Conservation (phyloP, 2,113 vertebrate genomes). For the Alexandromys fortis region DNA sequence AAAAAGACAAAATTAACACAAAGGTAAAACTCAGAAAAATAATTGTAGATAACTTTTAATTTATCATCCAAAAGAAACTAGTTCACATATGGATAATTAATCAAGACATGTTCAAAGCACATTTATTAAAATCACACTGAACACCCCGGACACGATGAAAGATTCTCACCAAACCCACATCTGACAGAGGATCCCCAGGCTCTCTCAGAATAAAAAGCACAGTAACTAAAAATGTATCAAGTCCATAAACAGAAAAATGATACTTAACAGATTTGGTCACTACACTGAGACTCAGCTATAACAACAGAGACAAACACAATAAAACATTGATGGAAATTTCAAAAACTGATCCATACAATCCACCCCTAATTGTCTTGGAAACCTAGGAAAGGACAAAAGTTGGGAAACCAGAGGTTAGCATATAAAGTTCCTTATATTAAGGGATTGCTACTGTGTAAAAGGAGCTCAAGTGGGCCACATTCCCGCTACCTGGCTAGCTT, state of each 20-base stretch:
- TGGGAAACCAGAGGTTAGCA: neutral
- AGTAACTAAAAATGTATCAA: neutral
- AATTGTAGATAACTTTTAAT: neutral
- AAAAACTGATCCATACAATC: neutral
- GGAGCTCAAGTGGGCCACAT: too few relatives aligned
- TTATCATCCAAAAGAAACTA: neutral
- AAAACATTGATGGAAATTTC: neutral
- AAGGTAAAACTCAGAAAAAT: neutral
- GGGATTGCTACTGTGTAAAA: too few relatives aligned
- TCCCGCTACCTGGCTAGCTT: too few relatives aligned
- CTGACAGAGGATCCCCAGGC: neutral
- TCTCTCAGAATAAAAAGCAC: neutral
- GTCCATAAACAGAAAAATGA: neutral
- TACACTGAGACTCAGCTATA: neutral
- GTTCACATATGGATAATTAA: neutral
- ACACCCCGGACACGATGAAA: neutral
- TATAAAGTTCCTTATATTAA: neutral
- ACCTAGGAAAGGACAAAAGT: neutral
- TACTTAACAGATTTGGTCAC: neutral
- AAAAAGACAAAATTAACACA: neutral
- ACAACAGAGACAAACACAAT: neutral
- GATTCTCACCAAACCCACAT: too few relatives aligned
- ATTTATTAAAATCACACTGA: neutral
- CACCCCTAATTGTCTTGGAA: neutral
- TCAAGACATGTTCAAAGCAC: neutral